Evolutionary conservation across 2,797 vertebrate species (phyloP).

Genomic region (Galagoides demidoff): DNA sequence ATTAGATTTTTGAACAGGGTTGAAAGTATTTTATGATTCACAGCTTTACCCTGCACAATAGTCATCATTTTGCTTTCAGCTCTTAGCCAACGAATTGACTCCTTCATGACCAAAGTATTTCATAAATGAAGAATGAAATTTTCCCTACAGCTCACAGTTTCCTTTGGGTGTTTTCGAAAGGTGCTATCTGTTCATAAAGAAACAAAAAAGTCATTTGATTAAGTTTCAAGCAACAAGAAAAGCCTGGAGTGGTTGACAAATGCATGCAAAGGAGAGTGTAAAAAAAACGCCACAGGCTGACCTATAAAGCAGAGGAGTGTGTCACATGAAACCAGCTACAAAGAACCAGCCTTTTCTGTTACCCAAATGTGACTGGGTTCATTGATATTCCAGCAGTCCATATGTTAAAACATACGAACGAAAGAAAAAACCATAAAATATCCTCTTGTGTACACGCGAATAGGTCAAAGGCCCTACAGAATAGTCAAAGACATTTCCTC

Average conservation of each 20-base stretch:
- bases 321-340: background rate
- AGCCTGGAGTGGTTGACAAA: background rate
- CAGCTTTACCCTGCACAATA: slow-evolving; percentile 13
- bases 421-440: background rate
- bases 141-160: slow-evolving; percentile 6
- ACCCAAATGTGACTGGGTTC: background rate
- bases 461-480: background rate
- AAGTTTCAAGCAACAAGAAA: background rate
- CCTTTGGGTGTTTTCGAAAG: slow-evolving; percentile 53
- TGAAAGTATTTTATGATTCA: slow-evolving; percentile 63
- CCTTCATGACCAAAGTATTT: slow-evolving; percentile 67
- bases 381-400: background rate
- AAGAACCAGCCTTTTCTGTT: background rate
- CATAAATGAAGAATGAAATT: slow-evolving; percentile 54
- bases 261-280: background rate
- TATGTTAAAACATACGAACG: background rate
- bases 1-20: slow-evolving; percentile 72
- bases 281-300: background rate
- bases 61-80: slow-evolving; percentile 58
- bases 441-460: background rate
- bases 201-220: background rate
- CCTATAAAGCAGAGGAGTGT: background rate
- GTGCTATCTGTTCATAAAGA: slow-evolving; percentile 37
- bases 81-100: slow-evolving; percentile 63
- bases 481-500: background rate